Evolutionary conservation across 2,113 vertebrate genomes (phyloP), one percentile per base, ranked within the genome.

Genomic region (Peromyscus polionotus): DNA sequence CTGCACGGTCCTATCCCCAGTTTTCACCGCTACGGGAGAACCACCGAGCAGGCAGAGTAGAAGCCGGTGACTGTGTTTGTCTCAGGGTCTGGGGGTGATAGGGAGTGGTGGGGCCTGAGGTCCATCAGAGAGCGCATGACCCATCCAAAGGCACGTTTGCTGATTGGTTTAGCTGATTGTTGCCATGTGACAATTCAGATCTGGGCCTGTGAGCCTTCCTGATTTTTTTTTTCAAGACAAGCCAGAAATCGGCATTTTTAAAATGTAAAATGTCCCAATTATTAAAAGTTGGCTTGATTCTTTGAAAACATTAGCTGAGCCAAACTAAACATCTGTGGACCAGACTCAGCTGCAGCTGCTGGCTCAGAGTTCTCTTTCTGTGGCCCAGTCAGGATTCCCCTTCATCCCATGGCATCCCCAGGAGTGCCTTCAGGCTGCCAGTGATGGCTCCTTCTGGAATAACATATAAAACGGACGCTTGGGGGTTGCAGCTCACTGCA

Each of bases 251-350:
- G 90, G 75, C 96, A 95, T 92, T 96, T 97, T 83, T 19, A 89
- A 75, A 93, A 70, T 75, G 81, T 96, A 94, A 95, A 97, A 95
- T 95, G 85, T 93, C 95, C 84, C 94, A 96, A 96, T 97, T 97
- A 96, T 96, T 97, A 97, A 96, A 97, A 68, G 86, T 98, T 97
- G 97, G 93, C 95, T 96, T 67, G 63, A 96, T 86, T 95, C 86
- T 96, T 95, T 96, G 86, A 95, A 98, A 98, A 97, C 96, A 97
- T 5, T 97, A 89, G 51, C 91, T 93, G 81, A 94, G 95, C 97
- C 97, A 97, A 97, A 94, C 85, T 87, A 96, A 96, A 97, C 97
- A 97, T 97, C 96, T 97, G 97, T 70, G 67, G 76, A 59, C 97
- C 98, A 97, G 95, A 95, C 68, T 95, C 80, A 54, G 92, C 65